Percentiles rank a stretch among this genome's conserved stretches.
phyloP scores from a whole-genome alignment of 2,797 vertebrate genomes.

The Microchirus variegatus region DNA sequence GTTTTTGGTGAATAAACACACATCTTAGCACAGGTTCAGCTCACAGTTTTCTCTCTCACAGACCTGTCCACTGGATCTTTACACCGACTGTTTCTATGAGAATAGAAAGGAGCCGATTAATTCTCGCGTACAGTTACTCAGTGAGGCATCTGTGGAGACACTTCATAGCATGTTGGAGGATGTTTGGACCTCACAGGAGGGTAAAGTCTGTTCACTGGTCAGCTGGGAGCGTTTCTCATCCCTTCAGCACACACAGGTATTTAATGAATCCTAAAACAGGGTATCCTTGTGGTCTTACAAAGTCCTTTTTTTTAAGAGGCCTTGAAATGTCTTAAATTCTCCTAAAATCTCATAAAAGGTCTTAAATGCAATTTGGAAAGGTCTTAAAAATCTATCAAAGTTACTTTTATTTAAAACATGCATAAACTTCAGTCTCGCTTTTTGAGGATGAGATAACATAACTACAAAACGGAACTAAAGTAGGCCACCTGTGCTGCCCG shows the following conservation, averaged over 20 bases:
- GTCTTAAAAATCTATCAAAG: too few relatives aligned
- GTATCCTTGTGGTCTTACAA: too few relatives aligned
- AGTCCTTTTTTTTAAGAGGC: too few relatives aligned
- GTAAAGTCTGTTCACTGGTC: conserved; percentile 81
- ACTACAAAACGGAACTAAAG: too few relatives aligned
- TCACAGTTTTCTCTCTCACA: conserved; percentile 54
- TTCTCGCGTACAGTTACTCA: conserved; percentile 81
- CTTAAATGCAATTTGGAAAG: too few relatives aligned
- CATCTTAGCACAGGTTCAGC: neutral
- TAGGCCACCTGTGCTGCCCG: too few relatives aligned
- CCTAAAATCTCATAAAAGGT: too few relatives aligned
- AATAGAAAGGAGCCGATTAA: conserved; percentile 85
- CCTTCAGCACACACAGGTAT: conserved; percentile 81
- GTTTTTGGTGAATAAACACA: neutral
- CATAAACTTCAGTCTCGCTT: too few relatives aligned
- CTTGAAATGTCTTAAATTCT: too few relatives aligned
- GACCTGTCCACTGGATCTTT: conserved; percentile 90
- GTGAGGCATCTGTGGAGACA: conserved; percentile 74
- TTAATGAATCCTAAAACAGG: conserved; percentile 6
- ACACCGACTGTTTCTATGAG: conserved; percentile 92
- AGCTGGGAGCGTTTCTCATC: conserved; percentile 92
- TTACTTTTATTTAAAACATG: too few relatives aligned
- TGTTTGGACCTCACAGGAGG: conserved; percentile 82
- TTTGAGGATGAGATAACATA: too few relatives aligned
- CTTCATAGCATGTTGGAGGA: conserved; percentile 82